Evolutionary conservation across 2,797 vertebrate genomes (phyloP).

Genomic region (Mycteria americana): DNA sequence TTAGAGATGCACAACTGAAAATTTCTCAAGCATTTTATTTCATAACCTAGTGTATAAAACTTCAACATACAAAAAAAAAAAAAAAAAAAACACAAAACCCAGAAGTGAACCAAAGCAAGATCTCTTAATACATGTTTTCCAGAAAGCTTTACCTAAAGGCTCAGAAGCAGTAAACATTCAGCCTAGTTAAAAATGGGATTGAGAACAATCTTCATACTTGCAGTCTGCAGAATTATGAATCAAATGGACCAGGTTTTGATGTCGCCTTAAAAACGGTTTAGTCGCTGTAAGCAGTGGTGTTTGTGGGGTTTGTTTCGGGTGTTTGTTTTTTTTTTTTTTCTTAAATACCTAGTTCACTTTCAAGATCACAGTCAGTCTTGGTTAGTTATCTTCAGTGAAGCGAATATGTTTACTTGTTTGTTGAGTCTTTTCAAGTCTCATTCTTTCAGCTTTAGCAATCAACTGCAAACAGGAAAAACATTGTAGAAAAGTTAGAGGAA

Average conservation of each 20-base stretch:
- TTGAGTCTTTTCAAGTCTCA: conserved; percentile 87
- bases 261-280: not conserved
- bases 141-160: conserved; percentile 53
- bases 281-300: not conserved
- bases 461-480: conserved; percentile 73
- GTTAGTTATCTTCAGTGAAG: conserved; percentile 85
- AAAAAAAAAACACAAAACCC: not conserved
- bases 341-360: not conserved
- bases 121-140: not conserved
- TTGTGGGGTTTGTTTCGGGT: not conserved
- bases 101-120: conserved; percentile 41
- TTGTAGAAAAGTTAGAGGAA: not conserved
- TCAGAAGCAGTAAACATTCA: conserved; percentile 49
- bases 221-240: not conserved
- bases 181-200: conserved; percentile 6
- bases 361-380: not conserved
- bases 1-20: not conserved
- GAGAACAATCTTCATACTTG: conserved; percentile 15
- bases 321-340: not conserved
- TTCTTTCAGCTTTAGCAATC: conserved; percentile 94
- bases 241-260: not conserved
- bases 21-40: conserved; percentile 59
- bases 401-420: conserved; percentile 89
- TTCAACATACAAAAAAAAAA: conserved; percentile 53
- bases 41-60: conserved; percentile 51